Evolutionary conservation across 2,113 vertebrate genomes (phyloP).

Genomic region (Bos indicus): DNA sequence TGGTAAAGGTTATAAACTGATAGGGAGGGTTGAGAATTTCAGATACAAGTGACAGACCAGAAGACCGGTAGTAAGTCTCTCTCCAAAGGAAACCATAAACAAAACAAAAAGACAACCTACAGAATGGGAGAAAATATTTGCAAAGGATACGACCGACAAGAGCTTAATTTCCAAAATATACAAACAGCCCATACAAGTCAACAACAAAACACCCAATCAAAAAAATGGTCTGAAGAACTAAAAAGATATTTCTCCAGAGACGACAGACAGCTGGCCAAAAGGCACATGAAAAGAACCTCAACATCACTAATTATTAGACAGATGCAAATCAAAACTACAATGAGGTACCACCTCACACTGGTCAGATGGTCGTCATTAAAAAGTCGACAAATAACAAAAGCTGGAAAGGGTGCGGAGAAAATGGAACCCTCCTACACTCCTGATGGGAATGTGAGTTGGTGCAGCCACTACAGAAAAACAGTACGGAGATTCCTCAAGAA

Average conservation of each 20-base stretch:
- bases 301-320: neutral
- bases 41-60: neutral
- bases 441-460: neutral
- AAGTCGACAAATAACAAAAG: neutral
- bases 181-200: neutral
- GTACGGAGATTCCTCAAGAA: neutral
- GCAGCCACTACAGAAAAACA: neutral
- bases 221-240: neutral
- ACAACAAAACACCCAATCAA: neutral
- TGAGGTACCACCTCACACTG: neutral
- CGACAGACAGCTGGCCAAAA: neutral
- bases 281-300: neutral
- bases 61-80: neutral
- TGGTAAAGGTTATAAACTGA: neutral
- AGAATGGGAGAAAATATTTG: neutral
- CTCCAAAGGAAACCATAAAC: neutral
- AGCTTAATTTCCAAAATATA: neutral
- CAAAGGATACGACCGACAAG: neutral
- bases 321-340: neutral
- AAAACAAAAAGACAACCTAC: neutral
- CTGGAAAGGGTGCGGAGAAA: neutral
- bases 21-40: neutral
- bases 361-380: neutral
- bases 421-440: neutral
- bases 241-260: neutral